A percentile compares a stretch with the other conserved stretches of the same genome.
Conservation (phyloP, 2,888 invertebrate species). For the Eudemis profundana region DNA sequence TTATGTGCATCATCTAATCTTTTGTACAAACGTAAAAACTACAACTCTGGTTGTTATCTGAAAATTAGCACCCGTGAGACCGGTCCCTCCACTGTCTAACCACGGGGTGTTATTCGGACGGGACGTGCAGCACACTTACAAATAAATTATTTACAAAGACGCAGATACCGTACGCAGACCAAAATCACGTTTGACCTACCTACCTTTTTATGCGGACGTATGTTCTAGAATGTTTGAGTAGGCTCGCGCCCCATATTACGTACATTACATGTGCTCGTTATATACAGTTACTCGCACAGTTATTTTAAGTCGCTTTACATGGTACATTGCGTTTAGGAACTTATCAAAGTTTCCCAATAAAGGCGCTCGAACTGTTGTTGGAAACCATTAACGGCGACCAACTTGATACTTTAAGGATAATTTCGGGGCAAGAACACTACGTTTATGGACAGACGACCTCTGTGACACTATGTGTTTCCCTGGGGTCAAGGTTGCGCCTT, state of each 20-base stretch:
- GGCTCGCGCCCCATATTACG: conserved; percentile 31
- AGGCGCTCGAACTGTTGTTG: conserved; percentile 36
- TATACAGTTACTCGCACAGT: conserved; percentile 39
- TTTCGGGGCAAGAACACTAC: conserved; percentile 38
- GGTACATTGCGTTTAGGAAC: conserved; percentile 40
- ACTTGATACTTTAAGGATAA: conserved; percentile 40
- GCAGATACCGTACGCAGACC: conserved; percentile 44
- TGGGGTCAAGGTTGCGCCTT: conserved; percentile 37
- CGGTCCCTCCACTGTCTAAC: conserved; percentile 50
- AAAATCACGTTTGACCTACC: conserved; percentile 52
- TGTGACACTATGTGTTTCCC: conserved; percentile 31
- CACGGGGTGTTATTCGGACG: conserved; percentile 52
- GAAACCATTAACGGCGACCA: conserved; percentile 38
- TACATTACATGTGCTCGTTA: conserved; percentile 40
- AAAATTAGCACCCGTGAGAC: conserved; percentile 58
- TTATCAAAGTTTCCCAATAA: conserved; percentile 43
- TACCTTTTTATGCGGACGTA: conserved; percentile 44
- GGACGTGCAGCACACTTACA: conserved; percentile 47
- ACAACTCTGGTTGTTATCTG: conserved; percentile 56
- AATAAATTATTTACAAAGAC: conserved; percentile 48
- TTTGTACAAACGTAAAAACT: conserved; percentile 58
- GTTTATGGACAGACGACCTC: conserved; percentile 23
- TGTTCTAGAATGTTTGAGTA: conserved; percentile 41
- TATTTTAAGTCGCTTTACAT: conserved; percentile 40
- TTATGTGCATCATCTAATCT: conserved; percentile 54